Evolutionary conservation across 2,113 vertebrate genomes (phyloP), one percentile per base, ranked within the genome.

Genomic region (Xenopus tropicalis): DNA sequence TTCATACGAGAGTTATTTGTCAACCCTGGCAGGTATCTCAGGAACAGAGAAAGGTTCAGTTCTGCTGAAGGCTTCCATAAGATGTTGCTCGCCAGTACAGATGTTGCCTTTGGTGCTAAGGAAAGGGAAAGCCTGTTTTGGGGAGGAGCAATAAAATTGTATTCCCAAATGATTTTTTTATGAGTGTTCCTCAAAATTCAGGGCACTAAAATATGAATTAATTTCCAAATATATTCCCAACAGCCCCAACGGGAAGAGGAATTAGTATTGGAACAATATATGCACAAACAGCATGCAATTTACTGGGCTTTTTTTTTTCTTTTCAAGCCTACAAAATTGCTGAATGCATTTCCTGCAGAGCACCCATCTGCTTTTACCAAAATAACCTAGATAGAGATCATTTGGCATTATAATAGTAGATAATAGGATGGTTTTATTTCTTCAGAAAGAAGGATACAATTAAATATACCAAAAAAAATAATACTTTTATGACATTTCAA

Each of bases 161-260:
- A 9, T 3, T 51, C 24, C 42, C 46, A 44, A 6, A 71, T 61
- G 57, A 61, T 61, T 61, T 61, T 71, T 48, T 48, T n/a, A n/a
- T n/a, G n/a, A n/a, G 61, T 70, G 58, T n/a, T 71, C 11, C 19
- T 29, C 14, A 56, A 65, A 64, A 24, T 25, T 65, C 54, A 43
- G 51, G 61, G 70, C 61, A 14, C 37, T 37, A 37, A 2, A 37
- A 37, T 37, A 37, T 5, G 29, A 37, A 37, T 9, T 37, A 37
- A 17, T 59, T 71, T 61, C 57, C 59, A 61, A 71, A 71, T 61
- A 54, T 64, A 63, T 64, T 43, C 37, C 24, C 46, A 25, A 54
- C 9, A 43, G 24, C 17, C n/a, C 70, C 20, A 56, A 63, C 64
- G 70, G n/a, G 23, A 71, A 71, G 52, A 64, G 12, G 17, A 42